Conservation (phyloP, 2,797 vertebrate species). For the Mus caroli region DNA sequence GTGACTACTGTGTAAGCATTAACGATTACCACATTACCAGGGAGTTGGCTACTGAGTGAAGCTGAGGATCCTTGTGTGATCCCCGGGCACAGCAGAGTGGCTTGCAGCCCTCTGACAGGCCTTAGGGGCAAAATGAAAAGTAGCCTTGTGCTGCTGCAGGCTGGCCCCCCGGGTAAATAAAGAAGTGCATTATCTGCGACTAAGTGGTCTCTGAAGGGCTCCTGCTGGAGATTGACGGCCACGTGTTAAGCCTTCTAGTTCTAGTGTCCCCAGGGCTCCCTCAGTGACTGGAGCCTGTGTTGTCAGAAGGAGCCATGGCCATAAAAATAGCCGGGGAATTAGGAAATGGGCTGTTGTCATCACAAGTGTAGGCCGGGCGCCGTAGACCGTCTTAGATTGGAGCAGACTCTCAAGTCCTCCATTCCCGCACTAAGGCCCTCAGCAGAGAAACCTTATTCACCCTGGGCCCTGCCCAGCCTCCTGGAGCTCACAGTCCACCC, state of each 20-base stretch:
- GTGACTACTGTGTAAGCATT: conserved; percentile 15
- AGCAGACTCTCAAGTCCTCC: not conserved
- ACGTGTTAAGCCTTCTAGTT: conserved; percentile 26
- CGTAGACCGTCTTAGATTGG: not conserved
- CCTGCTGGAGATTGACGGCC: conserved; percentile 76
- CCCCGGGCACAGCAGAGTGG: not conserved
- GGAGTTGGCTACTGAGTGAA: conserved; percentile 66
- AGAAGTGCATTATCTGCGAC: conserved; percentile 68
- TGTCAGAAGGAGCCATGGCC: conserved; percentile 59
- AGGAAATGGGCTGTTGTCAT: conserved; percentile 64
- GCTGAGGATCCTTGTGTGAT: conserved; percentile 47
- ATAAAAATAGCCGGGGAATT: conserved; percentile 70
- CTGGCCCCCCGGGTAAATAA: conserved; percentile 78
- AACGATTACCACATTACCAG: conserved; percentile 58
- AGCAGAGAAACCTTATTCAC: not conserved
- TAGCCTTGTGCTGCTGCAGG: conserved; percentile 50
- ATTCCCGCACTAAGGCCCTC: not conserved
- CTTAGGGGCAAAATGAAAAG: conserved; percentile 72
- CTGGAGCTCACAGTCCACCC: not conserved
- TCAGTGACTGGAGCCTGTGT: conserved; percentile 66
- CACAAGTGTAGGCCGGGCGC: not conserved
- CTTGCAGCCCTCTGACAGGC: conserved; percentile 21
- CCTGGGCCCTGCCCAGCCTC: not conserved
- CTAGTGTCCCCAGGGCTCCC: conserved; percentile 71
- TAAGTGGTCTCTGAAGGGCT: conserved; percentile 76